Evolutionary conservation across 2,797 vertebrate species (phyloP), one percentile per base, ranked within the genome.

Genomic region (Cyprinella venusta): DNA sequence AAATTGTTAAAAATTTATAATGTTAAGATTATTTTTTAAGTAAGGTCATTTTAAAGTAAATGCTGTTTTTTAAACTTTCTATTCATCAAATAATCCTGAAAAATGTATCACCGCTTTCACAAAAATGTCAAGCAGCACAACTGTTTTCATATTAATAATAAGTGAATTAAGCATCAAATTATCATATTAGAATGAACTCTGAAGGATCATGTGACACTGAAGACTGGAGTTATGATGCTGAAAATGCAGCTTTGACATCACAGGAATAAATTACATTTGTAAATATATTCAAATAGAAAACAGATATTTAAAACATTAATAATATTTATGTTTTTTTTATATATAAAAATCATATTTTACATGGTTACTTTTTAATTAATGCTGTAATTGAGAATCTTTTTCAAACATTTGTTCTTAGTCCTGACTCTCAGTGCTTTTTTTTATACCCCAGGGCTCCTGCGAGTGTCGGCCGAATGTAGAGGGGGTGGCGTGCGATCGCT

Each of bases 401-500:
- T 3, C 19, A 75, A 45, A 9, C 1, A 24, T 16, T n/a, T 10
- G 24, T 45, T 54, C 8, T 33, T 56, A 3, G 18, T 19, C 13
- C 61, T 9, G 38, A 7, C 26, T 71, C 67, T 63, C 10, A 68
- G 33, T 54, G 38, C 13, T 54, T 40, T 13, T 42, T 56, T 42
- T 21, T 10, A 15, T 56, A 30, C 16, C 38, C 70, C 90, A 98
- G 96, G 95, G 94, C 1, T 92, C 93, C 81, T 99, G 98, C 40
- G 89, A 90, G 0, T 99, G 98, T 82, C 95, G 95, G 70, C 89
- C 84, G 0, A 91, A 96, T 0, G 97, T 98, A n/a, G 96, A 97
- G 85, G 98, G 98, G 0, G 87, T 92, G 4, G 96, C 96, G 13
- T 99, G 98, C 8, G 97, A 99, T 86, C 90, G 59, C 54, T 99